These are phyloP conservation scores for Centruroides vittatus DNA, from an alignment of 1,140 invertebrate species.

Conservation along the genomic window DNA sequence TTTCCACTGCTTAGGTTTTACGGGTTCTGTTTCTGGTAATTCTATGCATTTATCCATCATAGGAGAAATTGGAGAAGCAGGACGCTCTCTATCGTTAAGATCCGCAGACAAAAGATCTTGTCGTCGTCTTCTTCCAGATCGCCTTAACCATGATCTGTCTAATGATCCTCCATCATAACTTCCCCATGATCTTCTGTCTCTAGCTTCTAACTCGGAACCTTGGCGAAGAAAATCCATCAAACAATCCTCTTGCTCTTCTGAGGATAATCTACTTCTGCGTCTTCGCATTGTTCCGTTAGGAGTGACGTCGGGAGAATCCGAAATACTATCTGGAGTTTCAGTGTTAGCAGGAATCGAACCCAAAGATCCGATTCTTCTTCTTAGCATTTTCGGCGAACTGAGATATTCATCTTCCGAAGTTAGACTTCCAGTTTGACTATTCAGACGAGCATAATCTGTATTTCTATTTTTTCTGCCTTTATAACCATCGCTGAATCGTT, in stretches of 20 bases:
- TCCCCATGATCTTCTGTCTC: constrained; percentile 70
- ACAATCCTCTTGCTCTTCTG: constrained; percentile 69
- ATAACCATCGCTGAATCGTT: constrained; percentile 14
- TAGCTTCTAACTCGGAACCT: constrained; percentile 43
- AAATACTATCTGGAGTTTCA: constrained; percentile 33
- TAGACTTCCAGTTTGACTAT: constrained; percentile 31
- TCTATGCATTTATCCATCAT: background rate
- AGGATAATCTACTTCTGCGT: constrained; percentile 58
- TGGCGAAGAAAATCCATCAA: constrained; percentile 65
- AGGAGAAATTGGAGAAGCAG: constrained; percentile 41
- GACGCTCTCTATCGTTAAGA: constrained; percentile 49
- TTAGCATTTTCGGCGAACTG: constrained; percentile 34
- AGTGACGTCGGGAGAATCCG: constrained; percentile 52
- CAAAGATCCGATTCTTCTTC: constrained; percentile 29
- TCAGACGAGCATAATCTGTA: background rate
- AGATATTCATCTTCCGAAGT: constrained; percentile 36
- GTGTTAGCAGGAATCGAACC: constrained; percentile 12
- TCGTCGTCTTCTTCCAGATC: constrained; percentile 47
- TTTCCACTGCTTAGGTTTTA: constrained; percentile 2
- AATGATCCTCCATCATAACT: constrained; percentile 40
- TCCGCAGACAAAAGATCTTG: constrained; percentile 52
- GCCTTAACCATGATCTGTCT: constrained; percentile 72
- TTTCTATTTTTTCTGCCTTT: background rate
- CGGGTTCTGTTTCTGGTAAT: background rate
- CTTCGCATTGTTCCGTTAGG: constrained; percentile 74